Evolutionary conservation across 35 echinoderm and acorn worm genomes (phyloP), one percentile per base, ranked within the genome.

Genomic region (Apostichopus californicus): DNA sequence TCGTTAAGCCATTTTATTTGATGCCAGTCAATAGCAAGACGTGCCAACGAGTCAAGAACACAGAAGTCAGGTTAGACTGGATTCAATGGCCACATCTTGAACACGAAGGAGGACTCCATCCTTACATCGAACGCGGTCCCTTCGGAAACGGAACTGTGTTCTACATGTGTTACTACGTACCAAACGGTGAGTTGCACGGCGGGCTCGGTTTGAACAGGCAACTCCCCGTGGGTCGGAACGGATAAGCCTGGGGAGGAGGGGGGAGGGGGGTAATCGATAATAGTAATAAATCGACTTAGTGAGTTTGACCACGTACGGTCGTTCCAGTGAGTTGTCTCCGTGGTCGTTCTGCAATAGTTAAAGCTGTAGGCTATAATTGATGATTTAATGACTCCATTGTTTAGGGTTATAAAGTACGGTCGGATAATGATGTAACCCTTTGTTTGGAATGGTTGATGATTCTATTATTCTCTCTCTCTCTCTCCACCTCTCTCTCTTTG

Each of bases 21-120:
- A 61, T 89, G 71, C 86, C 86, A 18, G 8, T 89, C 28, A 23
- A 89, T 9, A 20, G 28, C 4, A 89, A 28, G 23, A 54, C n/a
- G 17, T 89, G 86, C 52, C 86, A 89, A n/a, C 2, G 24, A 7
- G 86, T 89, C 9, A 89, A 72, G 21, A 57, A 55, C 3, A n/a
- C 86, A 66, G 63, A 60, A 5, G 61, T 71, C 13, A 89, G 86
- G 63, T 55, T 89, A 55, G 86, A 89, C 8, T 89, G 86, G 86
- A 73, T 89, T n/a, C 86, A 89, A 57, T 89, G 86, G 86, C 86
- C 86, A 12, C 46, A 72, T 24, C 63, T 89, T n/a, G 4, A 89
- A 21, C 10, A 72, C 64, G 86, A 89, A 28, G 57, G n/a, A 7
- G 86, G 86, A 54, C 3, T 14, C 4, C 86, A 89, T 55, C 86